Conservation (phyloP, 2,797 vertebrate genomes). For the Perdix hodgsoniae region DNA sequence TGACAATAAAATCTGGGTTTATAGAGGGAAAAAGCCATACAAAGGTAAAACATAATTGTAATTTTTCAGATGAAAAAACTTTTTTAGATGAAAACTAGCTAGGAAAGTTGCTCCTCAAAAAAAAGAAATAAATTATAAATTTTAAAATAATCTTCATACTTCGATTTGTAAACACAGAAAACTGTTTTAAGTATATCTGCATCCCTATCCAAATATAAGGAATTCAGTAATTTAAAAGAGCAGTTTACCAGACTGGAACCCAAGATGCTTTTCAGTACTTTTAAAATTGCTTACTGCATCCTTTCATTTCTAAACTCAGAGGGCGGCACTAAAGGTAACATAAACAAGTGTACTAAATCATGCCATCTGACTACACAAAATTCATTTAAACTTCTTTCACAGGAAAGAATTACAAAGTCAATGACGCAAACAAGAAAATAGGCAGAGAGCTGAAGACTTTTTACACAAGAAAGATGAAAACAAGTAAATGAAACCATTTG, state of each 20-base stretch:
- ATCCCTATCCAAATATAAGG: neutral
- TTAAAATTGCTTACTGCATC: neutral
- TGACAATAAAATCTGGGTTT: conserved; percentile 24
- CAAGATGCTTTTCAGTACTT: neutral
- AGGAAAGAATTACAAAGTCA: neutral
- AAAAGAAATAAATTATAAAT: rapidly evolving
- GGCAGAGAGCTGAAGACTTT: neutral
- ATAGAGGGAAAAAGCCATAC: neutral
- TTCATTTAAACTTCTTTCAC: neutral
- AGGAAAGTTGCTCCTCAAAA: neutral
- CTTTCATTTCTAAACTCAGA: neutral
- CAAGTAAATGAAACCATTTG: neutral
- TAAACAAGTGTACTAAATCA: neutral
- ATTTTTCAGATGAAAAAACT: neutral
- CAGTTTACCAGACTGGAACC: neutral
- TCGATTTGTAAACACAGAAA: neutral
- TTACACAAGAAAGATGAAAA: neutral
- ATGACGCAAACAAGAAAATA: neutral
- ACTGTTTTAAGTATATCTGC: neutral
- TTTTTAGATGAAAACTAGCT: neutral
- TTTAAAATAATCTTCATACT: neutral
- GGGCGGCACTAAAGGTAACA: neutral
- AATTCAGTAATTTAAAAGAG: neutral
- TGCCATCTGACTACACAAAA: neutral
- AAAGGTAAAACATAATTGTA: conserved; percentile 6